These are phyloP conservation scores for Peromyscus leucopus DNA, from an alignment of 2,113 vertebrate genomes.

Conservation along the genomic window DNA sequence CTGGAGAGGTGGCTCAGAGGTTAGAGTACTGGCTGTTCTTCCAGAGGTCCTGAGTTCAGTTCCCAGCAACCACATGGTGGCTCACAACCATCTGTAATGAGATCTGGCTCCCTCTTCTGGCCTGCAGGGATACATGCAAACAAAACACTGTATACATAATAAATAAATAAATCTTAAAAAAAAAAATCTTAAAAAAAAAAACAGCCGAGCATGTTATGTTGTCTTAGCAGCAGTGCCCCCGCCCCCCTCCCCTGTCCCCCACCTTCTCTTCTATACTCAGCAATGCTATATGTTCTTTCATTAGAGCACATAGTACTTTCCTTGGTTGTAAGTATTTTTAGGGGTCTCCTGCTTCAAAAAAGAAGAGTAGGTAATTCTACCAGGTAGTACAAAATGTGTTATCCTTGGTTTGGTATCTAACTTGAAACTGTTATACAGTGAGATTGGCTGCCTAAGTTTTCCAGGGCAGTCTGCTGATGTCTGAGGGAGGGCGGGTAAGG, in stretches of 20 bases:
- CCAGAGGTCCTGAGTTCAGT: no score
- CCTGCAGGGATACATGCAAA: no score
- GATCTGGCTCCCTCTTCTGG: no score
- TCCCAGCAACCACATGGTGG: no score
- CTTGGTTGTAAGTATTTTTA: not conserved
- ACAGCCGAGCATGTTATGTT: not conserved
- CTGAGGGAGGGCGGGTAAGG: not conserved
- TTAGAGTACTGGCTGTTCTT: no score
- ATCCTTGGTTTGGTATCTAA: not conserved
- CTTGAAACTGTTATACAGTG: not conserved
- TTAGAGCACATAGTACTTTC: not conserved
- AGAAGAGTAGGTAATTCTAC: not conserved
- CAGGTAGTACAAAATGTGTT: not conserved
- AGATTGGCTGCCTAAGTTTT: not conserved
- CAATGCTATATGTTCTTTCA: not conserved
- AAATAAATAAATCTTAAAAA: no score
- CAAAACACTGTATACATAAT: no score
- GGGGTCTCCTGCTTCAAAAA: not conserved
- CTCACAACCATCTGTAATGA: no score
- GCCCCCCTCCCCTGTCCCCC: accelerated
- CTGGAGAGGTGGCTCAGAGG: no score
- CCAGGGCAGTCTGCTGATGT: not conserved
- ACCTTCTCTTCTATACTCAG: not conserved
- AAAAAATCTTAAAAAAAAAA: no score
- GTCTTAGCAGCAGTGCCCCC: not conserved